Evolutionary conservation across 2,113 vertebrate species (phyloP), one percentile per base, ranked within the genome.

Genomic region (Phalacrocorax brasilianus): DNA sequence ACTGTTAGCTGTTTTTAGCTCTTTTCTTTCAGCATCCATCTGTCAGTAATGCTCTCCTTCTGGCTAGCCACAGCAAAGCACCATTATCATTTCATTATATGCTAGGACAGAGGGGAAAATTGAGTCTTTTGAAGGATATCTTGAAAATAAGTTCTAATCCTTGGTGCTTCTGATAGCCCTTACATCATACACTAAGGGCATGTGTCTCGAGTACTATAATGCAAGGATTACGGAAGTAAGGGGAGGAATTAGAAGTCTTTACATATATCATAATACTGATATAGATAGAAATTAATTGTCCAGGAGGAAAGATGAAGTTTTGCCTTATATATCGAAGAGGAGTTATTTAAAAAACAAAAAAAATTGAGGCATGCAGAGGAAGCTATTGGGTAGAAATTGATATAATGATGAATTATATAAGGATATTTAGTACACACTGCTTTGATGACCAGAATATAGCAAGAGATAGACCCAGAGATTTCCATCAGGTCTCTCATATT

Each of bases 21-120:
- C 83, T 81, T 92, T 93, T 83, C 88, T 80, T 96, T 78, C 45
- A 62, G 56, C 53, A 78, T 81, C 95, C 92, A 93, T 95, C 93
- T 97, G 95, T 94, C 83, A 89, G 49, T 58, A 86, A n/a, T 1
- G 0, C 81, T 96, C 33, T 89, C 92, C 76, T 95, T 92, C 90
- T 97, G 91, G 83, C 92, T 89, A 79, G 68, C 42, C 20, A 2
- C n/a, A 70, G 89, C 49, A 75, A 88, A 88, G 49, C 27, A 63
- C 61, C 28, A 17, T 86, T 74, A 85, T 67, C 0, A 45, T 89
- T 96, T 80, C 44, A 81, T 80, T 73, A 59, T 61, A 16, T 84
- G 47, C 68, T 78, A 70, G 83, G 72, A 88, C 68, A 71, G 47
- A 67, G 47, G 44, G 44, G 56, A 21, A 88, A 83, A 91, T 22